Percentiles rank a stretch among this genome's conserved stretches.
These are phyloP conservation scores for Chlorospingus flavigularis DNA, from an alignment of 2,797 vertebrate genomes.

Conservation along the genomic window DNA sequence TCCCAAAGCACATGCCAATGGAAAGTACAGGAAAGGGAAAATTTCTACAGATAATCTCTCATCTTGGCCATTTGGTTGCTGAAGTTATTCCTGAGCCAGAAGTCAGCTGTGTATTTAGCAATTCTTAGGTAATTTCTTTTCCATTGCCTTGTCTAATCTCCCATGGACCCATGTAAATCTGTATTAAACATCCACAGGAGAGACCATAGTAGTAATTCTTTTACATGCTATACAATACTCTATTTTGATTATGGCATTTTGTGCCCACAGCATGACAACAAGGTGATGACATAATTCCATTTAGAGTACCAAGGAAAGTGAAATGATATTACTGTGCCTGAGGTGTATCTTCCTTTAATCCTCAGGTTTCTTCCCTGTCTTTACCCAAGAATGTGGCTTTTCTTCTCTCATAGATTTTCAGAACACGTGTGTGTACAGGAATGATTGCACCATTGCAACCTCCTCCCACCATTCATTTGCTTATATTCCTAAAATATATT, in stretches of 20 bases:
- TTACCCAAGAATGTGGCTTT: background rate
- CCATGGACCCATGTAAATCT: background rate
- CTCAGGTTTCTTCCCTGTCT: background rate
- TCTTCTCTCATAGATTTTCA: background rate
- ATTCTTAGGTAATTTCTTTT: background rate
- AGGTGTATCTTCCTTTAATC: background rate
- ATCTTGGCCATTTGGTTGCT: background rate
- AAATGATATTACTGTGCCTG: background rate
- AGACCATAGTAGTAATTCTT: background rate
- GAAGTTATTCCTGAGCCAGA: background rate
- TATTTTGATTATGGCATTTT: background rate
- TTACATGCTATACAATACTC: background rate
- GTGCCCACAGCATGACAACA: background rate
- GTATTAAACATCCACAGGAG: background rate
- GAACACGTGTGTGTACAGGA: accelerated
- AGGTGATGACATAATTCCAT: background rate
- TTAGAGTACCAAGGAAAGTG: background rate
- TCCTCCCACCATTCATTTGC: background rate
- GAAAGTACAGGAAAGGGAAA: background rate
- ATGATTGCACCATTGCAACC: background rate
- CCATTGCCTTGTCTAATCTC: background rate
- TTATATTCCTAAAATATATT: background rate
- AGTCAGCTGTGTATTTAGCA: accelerated
- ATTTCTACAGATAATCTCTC: background rate
- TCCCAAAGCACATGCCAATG: background rate